Evolutionary conservation across 2,113 vertebrate species (phyloP), one percentile per base, ranked within the genome.

Genomic region (Engystomops pustulosus): DNA sequence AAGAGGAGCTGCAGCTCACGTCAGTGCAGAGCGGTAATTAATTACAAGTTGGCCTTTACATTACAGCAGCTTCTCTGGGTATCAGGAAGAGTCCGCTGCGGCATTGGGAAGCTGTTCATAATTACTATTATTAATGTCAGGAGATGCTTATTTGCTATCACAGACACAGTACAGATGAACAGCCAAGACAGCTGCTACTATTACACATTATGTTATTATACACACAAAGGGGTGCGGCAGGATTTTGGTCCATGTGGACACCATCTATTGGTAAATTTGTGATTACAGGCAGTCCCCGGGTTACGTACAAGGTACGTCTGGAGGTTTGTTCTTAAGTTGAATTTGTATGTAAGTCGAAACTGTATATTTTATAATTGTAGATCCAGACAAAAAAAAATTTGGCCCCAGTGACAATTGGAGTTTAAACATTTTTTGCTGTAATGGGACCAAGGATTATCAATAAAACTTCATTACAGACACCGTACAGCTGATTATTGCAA

Each of bases 21-120:
- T 76, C 74, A 76, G 30, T 23, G 55, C 47, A 23, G 38, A 45
- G 69, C 41, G 14, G 38, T 71, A 76, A 76, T 55, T 55, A 76
- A 76, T 76, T 76, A 53, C 17, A 55, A n/a, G 7, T 30, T 76
- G 74, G 49, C 72, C 72, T 76, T 36, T 53, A 34, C 41, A 55
- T 76, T 76, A 32, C 74, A 76, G 49, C 47, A 51, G 49, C 74
- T 34, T 76, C 74, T n/a, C 18, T 55, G 74, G 51, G 74, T 75
- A 53, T 51, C 25, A 2, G 30, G 44, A 38, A 47, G 30, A 44
- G 27, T 41, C 68, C 34, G 36, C n/a, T 7, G 20, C 36, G 20
- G 32, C 36, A 23, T 58, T 10, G 11, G 20, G 68, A 71, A 44
- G 36, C 69, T 25, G 38, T 38, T 44, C 10, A 71, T 71, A 44